A percentile compares a stretch with the other conserved stretches of the same genome.
Evolutionary conservation across 2,797 vertebrate genomes (phyloP).

Genomic region (Hozukius guyotensis): DNA sequence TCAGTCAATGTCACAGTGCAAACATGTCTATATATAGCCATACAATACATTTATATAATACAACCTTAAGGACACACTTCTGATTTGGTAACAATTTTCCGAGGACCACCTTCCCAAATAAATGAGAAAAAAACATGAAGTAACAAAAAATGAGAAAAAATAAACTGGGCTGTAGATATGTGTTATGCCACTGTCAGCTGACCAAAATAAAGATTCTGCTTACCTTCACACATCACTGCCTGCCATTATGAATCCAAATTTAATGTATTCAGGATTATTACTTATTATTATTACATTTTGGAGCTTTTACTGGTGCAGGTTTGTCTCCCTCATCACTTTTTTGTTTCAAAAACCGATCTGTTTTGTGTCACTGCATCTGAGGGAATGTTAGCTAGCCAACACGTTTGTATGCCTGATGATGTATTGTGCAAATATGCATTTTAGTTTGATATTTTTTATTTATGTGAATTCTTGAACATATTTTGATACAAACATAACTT

Average conservation of each 20-base stretch:
- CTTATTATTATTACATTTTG: too few species aligned
- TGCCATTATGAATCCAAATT: background rate
- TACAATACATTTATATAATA: conserved; percentile 1
- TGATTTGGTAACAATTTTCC: background rate
- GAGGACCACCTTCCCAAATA: background rate
- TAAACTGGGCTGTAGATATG: background rate
- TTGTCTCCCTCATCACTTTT: background rate
- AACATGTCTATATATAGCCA: conserved; percentile 23
- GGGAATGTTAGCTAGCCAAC: background rate
- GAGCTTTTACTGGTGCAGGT: background rate
- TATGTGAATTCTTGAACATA: background rate
- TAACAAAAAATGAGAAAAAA: background rate
- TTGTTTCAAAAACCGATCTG: background rate
- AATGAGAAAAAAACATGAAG: background rate
- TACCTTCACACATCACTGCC: background rate
- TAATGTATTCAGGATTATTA: background rate
- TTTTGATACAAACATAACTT: background rate
- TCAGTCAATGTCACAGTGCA: conserved; percentile 21
- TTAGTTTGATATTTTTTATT: background rate
- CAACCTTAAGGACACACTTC: background rate
- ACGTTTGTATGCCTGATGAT: background rate
- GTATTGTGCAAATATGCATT: background rate
- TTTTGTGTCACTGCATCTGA: background rate
- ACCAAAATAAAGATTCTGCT: background rate
- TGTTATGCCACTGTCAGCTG: background rate